These are phyloP conservation scores for Lissonota sp. DNA, from an alignment of 2,888 invertebrate genomes.

Conservation along the genomic window DNA sequence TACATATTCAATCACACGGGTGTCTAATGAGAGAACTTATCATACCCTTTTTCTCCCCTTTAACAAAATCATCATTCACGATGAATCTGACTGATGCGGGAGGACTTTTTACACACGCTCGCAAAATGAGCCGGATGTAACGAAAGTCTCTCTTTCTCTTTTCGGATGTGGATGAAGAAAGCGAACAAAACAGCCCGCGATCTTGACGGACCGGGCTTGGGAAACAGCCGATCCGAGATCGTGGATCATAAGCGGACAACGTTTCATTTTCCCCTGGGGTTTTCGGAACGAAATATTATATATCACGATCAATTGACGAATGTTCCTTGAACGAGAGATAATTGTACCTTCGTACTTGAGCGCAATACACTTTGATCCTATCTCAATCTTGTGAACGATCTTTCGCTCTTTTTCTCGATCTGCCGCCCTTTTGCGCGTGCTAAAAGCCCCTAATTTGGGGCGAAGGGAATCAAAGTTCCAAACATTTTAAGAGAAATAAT, in stretches of 20 bases:
- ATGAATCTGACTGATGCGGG: too few species aligned
- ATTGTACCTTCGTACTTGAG: constrained; percentile 12
- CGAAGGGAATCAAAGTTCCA: too few species aligned
- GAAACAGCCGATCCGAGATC: constrained; percentile 73
- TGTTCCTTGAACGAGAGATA: constrained; percentile 8
- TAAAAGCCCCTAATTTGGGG: too few species aligned
- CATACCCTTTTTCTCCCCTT: neutral
- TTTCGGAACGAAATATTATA: too few species aligned
- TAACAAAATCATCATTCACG: neutral
- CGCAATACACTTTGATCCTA: neutral
- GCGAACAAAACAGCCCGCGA: neutral
- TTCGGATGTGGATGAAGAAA: too few species aligned
- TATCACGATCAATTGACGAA: constrained; percentile 9
- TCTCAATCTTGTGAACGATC: neutral
- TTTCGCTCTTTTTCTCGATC: too few species aligned
- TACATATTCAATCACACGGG: constrained; percentile 91
- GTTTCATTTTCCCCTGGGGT: neutral
- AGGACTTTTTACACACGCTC: too few species aligned
- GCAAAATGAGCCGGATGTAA: too few species aligned
- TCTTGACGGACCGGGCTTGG: constrained; percentile 61
- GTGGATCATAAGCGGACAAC: constrained; percentile 55
- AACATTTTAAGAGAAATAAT: too few species aligned
- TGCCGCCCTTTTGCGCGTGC: too few species aligned
- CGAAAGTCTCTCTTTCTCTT: too few species aligned
- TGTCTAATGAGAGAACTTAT: constrained; percentile 84